Base-by-base conservation (phyloP, 2,888 invertebrate species). In the Spilarctia lutea region DNA sequence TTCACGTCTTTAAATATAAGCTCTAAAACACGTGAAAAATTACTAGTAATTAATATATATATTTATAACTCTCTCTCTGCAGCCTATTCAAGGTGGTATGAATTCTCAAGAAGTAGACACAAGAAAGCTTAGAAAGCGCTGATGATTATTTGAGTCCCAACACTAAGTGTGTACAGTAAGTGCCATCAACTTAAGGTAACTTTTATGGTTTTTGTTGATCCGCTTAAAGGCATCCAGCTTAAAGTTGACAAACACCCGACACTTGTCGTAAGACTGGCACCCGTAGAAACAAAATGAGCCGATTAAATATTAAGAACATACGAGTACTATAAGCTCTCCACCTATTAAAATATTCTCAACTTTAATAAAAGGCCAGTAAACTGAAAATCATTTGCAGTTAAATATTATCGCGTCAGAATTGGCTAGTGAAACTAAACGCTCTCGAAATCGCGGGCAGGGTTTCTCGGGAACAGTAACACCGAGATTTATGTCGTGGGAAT, bases 401-500 rank as follows among this genome's bases (percentile, higher is more conserved):
- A 30, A 27, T 63, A 63, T 30, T 18, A 30, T 30, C 4, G 6
- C 60, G 60, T 4, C 18, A 67, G n/a, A 42, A 52, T 71, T 45
- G 10, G 68, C 65, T n/a, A 72, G 79, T 76, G 68, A 52, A 27
- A 76, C 42, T 68, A 73, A 87, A 85, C 82, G 81, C 71, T 73
- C 80, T 74, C 71, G 66, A 75, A 80, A 81, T 76, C 68, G 77
- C 24, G 65, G 24, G 78, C 79, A 65, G 65, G 24, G 30, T 52
- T 69, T 76, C 76, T 33, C 30, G 75, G 79, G 72, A 81, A 82
- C 85, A 81, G 84, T 85, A 84, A 81, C 75, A 72, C 68, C 30
- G 80, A 84, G 89, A 89, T 89, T 89, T 89, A 88, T 82, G 75
- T 81, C 68, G 77, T 76, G 79, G 83, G 85, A 83, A 83, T 84